Base-by-base conservation (phyloP, 2,113 vertebrate genomes). In the Noctilio leporinus region DNA sequence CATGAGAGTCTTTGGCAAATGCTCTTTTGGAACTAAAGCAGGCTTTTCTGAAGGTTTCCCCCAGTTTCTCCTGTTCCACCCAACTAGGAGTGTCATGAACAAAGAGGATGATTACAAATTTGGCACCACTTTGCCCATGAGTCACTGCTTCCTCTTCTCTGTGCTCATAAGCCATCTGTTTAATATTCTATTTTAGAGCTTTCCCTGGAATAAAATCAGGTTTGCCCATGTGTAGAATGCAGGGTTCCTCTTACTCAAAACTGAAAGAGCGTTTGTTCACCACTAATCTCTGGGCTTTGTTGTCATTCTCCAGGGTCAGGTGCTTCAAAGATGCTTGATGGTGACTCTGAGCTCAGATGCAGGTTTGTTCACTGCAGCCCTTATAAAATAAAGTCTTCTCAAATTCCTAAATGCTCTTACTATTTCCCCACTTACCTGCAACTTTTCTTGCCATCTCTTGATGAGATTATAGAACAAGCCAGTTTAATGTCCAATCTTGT, bases 111-210 rank as follows among this genome's bases (percentile, higher is more conserved):
- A 78, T 90, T 92, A 72, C 82, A 91, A 92, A 70, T 85, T 84
- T 96, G 95, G 95, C 95, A 75, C 89, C 76, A 92, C 65, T 97
- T 95, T 75, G 93, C 76, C 80, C 82, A 72, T 97, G 97, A 96
- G 59, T 97, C 97, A 97, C 65, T 59, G 95, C 94, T 96, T 97
- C 96, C 96, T 93, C 81, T 95, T 85, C 90, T 96, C 73, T 24
- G n/a, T 72, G 70, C 77, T 94, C 93, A 77, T 65, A 90, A 57
- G 55, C 95, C 96, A 96, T 96, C 96, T 97, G 96, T 70, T 96
- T 97, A 97, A 95, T 96, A 93, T 86, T 96, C 95, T 95, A 96
- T 96, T 96, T 96, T 94, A 96, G 88, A 73, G 51, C 53, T 81
- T 87, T 92, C 92, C 67, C 76, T 85, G 69, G 59, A 83, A 93